Base-by-base conservation (phyloP, 2,888 invertebrate genomes). In the Linnaemya tessellans region DNA sequence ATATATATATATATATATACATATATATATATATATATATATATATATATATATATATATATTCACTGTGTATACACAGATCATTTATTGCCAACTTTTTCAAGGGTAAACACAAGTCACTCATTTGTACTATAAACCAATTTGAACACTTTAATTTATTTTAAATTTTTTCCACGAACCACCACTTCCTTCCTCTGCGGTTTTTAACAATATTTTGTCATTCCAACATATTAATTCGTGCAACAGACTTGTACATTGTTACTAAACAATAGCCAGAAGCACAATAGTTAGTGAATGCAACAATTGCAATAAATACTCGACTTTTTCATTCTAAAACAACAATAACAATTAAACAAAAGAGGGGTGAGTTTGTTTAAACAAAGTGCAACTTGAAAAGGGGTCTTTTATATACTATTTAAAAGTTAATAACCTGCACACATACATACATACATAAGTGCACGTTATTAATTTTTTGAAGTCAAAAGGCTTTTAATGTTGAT, bases 151-250 rank as follows among this genome's bases (percentile, higher is more conserved):
- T 58, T 58, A 58, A 58, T 58, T 35, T 58, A 58, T 58, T 58
- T 58, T 58, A 58, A 9, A 58, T 58, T 35, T 58, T 58, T 30
- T 22, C 56, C n/a, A 35, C 35, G 35, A 58, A 58, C 58, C 30
- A 58, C 58, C 58, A 58, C 58, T 58, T 58, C 58, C 58, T 58
- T 58, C 58, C 58, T 58, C 58, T 58, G 58, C 35, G 58, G 58
- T 58, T 58, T 58, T n/a, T 9, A 35, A 58, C 56, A 56, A 49
- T 15, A 56, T 56, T 56, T 56, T 56, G 56, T 25, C 56, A 56
- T 25, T 56, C 25, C 56, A 30, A 56, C 56, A 58, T 58, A n/a
- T 35, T 58, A 58, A 58, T 58, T 58, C 35, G n/a, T 58, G 58
- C 30, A 58, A 58, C 58, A 58, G 58, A 58, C 58, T 30, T 58